phyloP scores from a whole-genome alignment of 2,797 vertebrate species.

The Sciaenops ocellatus region DNA sequence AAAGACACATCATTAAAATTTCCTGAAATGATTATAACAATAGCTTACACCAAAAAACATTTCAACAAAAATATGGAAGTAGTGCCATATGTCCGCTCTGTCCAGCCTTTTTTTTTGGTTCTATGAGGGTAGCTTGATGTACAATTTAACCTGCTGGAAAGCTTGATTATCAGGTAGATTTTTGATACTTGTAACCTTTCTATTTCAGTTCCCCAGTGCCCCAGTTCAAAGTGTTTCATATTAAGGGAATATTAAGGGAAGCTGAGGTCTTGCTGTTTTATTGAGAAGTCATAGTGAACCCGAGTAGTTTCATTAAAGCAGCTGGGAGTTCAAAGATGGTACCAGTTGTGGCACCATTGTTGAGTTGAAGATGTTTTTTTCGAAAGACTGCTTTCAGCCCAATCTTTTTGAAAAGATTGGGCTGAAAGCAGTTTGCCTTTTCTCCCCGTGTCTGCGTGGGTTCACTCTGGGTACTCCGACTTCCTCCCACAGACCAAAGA shows the following conservation, averaged over 20 bases:
- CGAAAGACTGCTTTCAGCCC: no score
- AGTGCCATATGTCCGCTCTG: neutral
- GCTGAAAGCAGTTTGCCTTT: neutral
- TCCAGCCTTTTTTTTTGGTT: neutral
- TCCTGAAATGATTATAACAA: neutral
- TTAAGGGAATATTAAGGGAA: neutral
- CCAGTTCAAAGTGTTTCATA: slow-evolving; percentile 12
- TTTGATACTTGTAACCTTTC: neutral
- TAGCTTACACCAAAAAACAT: neutral
- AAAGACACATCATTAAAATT: neutral
- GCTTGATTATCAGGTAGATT: neutral
- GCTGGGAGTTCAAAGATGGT: slow-evolving; percentile 16
- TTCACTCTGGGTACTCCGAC: no score
- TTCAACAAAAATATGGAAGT: neutral
- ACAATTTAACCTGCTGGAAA: neutral
- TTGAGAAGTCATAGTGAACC: slow-evolving; percentile 27
- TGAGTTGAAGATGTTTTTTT: neutral
- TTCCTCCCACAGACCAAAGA: no score
- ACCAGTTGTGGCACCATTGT: neutral
- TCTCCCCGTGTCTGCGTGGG: no score
- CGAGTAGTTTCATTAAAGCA: slow-evolving; percentile 13
- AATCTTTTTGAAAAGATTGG: neutral
- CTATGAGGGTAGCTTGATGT: neutral
- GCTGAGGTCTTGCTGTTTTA: slow-evolving; percentile 46
- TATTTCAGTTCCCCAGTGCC: neutral